These are phyloP conservation scores for Styela clava DNA, from an alignment of 23 tunicate genomes.

Conservation along the genomic window DNA sequence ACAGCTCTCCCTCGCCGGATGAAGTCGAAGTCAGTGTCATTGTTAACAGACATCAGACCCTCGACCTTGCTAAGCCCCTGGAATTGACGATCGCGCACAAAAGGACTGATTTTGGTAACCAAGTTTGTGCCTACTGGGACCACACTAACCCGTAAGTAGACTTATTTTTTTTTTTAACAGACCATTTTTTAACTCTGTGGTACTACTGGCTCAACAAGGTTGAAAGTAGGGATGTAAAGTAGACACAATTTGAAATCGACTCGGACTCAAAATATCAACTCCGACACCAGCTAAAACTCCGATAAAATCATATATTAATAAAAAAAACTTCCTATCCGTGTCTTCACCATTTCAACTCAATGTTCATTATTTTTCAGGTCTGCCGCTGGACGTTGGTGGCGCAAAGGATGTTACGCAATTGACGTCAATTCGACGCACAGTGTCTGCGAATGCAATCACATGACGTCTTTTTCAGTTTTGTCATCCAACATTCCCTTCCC, in stretches of 20 bases:
- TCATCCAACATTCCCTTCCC: slow-evolving; percentile 60
- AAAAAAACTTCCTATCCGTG: no score
- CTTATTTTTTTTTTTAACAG: background rate
- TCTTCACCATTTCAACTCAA: no score
- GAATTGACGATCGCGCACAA: slow-evolving; percentile 18
- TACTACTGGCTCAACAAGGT: no score
- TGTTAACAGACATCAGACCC: slow-evolving; percentile 10
- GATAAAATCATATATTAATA: no score
- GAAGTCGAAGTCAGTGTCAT: slow-evolving; percentile 1
- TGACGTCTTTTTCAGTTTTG: slow-evolving; percentile 76
- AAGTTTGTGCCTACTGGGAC: slow-evolving; percentile 74
- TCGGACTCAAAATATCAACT: no score
- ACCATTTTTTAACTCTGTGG: no score
- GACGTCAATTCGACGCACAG: slow-evolving; percentile 45
- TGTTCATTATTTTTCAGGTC: slow-evolving; percentile 9
- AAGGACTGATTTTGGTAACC: slow-evolving; percentile 9
- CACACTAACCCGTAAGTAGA: slow-evolving; percentile 23
- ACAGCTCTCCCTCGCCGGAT: slow-evolving; percentile 6
- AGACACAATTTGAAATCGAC: no score
- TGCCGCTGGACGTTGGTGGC: slow-evolving; percentile 53
- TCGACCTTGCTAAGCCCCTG: slow-evolving; percentile 9
- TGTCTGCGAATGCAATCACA: slow-evolving; percentile 78
- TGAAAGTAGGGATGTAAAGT: no score
- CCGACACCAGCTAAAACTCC: no score
- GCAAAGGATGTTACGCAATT: slow-evolving; percentile 50